Conservation (phyloP, 1,140 invertebrate species). For the Anastrepha obliqua region DNA sequence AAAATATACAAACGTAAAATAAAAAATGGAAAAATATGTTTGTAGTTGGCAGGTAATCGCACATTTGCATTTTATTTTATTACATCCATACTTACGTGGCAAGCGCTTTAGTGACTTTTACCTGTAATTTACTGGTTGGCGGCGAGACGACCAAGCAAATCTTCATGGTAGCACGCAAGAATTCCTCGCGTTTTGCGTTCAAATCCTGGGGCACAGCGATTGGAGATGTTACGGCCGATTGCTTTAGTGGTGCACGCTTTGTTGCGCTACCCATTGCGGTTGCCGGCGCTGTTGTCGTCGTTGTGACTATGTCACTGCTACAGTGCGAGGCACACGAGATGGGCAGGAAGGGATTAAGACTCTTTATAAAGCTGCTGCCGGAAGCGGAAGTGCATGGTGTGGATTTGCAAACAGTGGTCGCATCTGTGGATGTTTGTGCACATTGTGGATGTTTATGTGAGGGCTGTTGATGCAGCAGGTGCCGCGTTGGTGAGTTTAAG, state of each 20-base stretch:
- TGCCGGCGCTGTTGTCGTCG: conserved; percentile 5
- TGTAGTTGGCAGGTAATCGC: background rate
- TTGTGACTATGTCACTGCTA: background rate
- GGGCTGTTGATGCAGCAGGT: conserved; percentile 58
- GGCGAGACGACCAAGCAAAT: conserved; percentile 74
- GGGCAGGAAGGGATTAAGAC: conserved; percentile 57
- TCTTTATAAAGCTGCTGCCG: conserved; percentile 55
- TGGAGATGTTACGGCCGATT: conserved; percentile 63
- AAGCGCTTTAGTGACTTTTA: conserved; percentile 60
- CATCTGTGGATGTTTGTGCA: conserved; percentile 44
- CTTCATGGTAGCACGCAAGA: conserved; percentile 74
- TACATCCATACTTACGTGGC: background rate
- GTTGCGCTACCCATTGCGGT: conserved; percentile 32
- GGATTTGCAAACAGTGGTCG: background rate
- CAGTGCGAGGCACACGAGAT: background rate
- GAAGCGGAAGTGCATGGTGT: conserved; percentile 40
- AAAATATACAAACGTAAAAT: background rate
- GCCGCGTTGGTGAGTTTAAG: conserved; percentile 64
- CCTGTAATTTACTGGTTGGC: conserved; percentile 72
- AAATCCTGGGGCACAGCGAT: conserved; percentile 65
- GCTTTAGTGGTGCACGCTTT: conserved; percentile 62
- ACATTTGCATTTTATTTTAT: background rate
- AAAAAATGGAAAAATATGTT: background rate
- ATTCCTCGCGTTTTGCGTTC: conserved; percentile 76
- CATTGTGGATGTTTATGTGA: conserved; percentile 55